phyloP scores from a whole-genome alignment of 2,797 vertebrate genomes.

The Catostomus latipinnis region DNA sequence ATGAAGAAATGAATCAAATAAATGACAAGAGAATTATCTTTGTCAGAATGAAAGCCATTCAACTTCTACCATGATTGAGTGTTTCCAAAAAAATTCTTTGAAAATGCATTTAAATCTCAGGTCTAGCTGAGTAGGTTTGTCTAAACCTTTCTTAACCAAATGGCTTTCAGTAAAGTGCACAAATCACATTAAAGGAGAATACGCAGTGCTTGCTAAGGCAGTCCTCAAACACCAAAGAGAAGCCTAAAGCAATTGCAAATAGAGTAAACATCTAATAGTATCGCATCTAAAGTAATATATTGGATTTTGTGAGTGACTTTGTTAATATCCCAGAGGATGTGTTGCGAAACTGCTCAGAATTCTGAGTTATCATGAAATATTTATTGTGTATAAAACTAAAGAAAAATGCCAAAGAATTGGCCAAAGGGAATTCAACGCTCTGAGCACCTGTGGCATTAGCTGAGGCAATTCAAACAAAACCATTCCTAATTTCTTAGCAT shows the following conservation, averaged over 20 bases:
- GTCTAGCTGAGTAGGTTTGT: constrained; percentile 33
- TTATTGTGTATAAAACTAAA: constrained; percentile 25
- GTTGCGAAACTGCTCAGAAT: constrained; percentile 11
- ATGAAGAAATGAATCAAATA: neutral
- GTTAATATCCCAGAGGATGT: constrained; percentile 13
- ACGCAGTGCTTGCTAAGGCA: neutral
- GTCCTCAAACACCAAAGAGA: neutral
- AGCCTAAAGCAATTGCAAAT: constrained; percentile 9
- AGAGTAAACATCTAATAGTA: constrained; percentile 11
- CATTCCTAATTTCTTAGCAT: neutral
- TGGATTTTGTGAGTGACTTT: neutral
- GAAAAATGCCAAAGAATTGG: too few relatives aligned
- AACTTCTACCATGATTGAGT: neutral
- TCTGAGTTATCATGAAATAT: constrained; percentile 31
- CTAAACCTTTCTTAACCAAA: neutral
- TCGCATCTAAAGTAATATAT: constrained; percentile 33
- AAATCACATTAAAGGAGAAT: neutral
- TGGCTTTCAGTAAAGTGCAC: neutral
- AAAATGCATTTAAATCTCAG: constrained; percentile 7
- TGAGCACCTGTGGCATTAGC: constrained; percentile 6
- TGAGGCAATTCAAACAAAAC: neutral
- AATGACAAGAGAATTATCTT: constrained; percentile 13
- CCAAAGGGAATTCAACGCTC: too few relatives aligned
- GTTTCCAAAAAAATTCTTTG: neutral
- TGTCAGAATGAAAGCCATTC: neutral